Base-by-base conservation (phyloP, 2,888 invertebrate species). In the Pammene fasciana region DNA sequence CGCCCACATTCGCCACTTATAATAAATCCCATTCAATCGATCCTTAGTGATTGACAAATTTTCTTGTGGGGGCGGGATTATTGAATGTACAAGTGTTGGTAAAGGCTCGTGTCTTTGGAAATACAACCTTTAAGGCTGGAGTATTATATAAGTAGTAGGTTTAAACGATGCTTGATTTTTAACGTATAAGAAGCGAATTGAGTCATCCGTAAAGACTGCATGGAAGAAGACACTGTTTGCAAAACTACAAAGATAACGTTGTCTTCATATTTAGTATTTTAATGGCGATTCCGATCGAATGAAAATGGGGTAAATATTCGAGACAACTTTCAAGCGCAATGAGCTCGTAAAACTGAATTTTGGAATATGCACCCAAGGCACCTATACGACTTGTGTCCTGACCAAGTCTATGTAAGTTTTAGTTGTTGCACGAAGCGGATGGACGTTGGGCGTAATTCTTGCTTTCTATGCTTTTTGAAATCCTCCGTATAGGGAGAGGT, bases 1-100 rank as follows among this genome's bases (percentile, higher is more conserved):
- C 92, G 91, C 92, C 92, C 91, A 82, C 82, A 85, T 82, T 83
- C 82, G 82, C 86, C 83, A 82, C 86, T 86, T 86, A 89, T 88
- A 89, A 89, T 88, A 89, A 89, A 89, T 89, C 87, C 83, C 83
- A 85, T 89, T 88, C 85, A 84, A 87, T 84, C 86, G 88, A 90
- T 92, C 89, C 90, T 90, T 86, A 83, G 82, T 87, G 86, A 89
- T 88, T 87, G 88, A 90, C 88, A 87, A 85, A 84, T 81, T 79
- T 79, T 74, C 76, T 79, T 77, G 90, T 89, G 86, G 90, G 90
- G 84, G 89, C 85, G 84, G 82, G 84, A 82, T 76, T 78, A 78
- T 77, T 77, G 79, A 81, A 80, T 61, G 71, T 70, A 73, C 74
- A 77, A 79, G 54, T 54, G n/a, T n/a, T 26, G 52, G 52, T 26